phyloP scores from a whole-genome alignment of 2,797 vertebrate species.

The Cyclura pinguis region DNA sequence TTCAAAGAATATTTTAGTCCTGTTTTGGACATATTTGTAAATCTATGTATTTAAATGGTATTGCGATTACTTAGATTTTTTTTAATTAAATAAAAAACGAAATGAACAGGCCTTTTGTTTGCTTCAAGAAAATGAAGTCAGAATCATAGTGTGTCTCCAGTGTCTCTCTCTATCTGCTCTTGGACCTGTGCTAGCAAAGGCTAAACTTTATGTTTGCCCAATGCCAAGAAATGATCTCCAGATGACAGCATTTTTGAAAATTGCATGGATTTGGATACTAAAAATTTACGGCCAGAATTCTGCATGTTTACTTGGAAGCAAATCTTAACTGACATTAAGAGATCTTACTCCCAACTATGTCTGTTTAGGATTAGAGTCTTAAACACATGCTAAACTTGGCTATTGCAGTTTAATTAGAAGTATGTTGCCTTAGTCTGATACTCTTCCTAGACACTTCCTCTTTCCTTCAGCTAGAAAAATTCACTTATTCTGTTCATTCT shows the following conservation, averaged over 20 bases:
- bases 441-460: neutral
- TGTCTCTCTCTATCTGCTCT: neutral
- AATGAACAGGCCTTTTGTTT: slow-evolving; percentile 50
- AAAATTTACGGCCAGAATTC: neutral
- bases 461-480: neutral
- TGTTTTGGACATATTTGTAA: slow-evolving; percentile 80
- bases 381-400: neutral
- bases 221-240: neutral
- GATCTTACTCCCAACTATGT: neutral
- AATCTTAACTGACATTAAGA: neutral
- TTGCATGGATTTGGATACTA: neutral
- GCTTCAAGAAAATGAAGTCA: neutral
- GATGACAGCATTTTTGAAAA: neutral
- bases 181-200: neutral
- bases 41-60: slow-evolving; percentile 84
- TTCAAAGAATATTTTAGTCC: slow-evolving; percentile 83
- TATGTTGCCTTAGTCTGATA: no score
- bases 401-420: neutral
- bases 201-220: neutral
- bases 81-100: slow-evolving; percentile 82
- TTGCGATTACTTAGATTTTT: slow-evolving; percentile 85
- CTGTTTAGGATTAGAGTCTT: neutral
- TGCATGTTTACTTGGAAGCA: neutral
- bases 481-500: neutral
- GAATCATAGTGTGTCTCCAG: neutral